Evolutionary conservation across 2,888 invertebrate species (phyloP), one percentile per base, ranked within the genome.

Genomic region (Candidula unifasciata): DNA sequence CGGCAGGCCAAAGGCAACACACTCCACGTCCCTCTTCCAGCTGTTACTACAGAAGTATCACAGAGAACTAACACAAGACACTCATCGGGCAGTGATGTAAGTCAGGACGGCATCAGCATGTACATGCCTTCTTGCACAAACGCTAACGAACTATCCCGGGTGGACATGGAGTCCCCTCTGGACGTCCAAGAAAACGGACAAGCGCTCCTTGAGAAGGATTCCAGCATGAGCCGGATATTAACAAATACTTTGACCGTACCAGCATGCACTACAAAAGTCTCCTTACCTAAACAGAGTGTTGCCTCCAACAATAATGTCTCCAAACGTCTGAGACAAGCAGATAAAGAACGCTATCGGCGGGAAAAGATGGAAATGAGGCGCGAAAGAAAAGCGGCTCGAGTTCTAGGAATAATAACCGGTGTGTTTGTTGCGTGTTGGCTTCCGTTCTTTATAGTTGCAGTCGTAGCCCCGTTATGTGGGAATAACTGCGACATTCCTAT

Each of bases 381-480:
- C 64, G 93, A 94, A 87, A 86, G 93, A 71, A 93, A 93, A 85
- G 93, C 94, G n/a, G 93, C 93, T 3, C 88, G 93, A 80, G 93
- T 93, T 27, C 87, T 94, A 79, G 93, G 92, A 33, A 93, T 94
- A 73, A 99, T 99, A 91, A 99, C 99, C n/a, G 98, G 98, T 79
- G 93, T 97, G 54, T 98, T 98, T 94, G 97, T 98, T 84, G 95
- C 97, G 90, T 98, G 98, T 93, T 98, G 98, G 98, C 95, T 98
- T 88, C 98, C 98, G 21, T 98, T 98, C 95, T 98, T 98, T 94
- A 95, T 97, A 82, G 95, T 97, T 94, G 97, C 97, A 0, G 94
- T 98, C 66, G 95, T 97, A 79, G 96, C 97, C 95, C 97, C 98
- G 0, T 95, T 97, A 85, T 97, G 97, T 94, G 95, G 96, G 88